phyloP scores from a whole-genome alignment of 2,888 invertebrate genomes.

The Limnephilus marmoratus region DNA sequence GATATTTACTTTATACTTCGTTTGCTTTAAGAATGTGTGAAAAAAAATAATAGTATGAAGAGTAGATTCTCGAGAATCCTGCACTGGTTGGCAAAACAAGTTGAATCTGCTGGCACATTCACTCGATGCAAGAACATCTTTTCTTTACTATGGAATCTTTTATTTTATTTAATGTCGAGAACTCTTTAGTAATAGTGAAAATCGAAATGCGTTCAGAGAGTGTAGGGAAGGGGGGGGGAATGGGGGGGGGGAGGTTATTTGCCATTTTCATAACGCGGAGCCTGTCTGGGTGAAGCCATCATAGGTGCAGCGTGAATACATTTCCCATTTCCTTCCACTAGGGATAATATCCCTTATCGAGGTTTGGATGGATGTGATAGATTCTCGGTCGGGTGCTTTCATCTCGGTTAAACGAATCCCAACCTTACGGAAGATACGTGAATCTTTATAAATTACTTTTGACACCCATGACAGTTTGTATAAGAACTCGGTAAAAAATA shows the following conservation, averaged over 20 bases:
- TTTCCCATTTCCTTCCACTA: background rate
- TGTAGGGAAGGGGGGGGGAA: too few relatives aligned
- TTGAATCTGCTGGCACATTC: too few relatives aligned
- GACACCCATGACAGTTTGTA: background rate
- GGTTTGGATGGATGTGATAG: slow-evolving; percentile 11
- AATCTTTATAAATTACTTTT: background rate
- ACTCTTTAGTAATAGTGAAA: background rate
- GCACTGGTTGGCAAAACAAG: too few relatives aligned
- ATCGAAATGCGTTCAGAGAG: background rate
- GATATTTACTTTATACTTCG: too few relatives aligned
- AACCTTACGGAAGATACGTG: background rate
- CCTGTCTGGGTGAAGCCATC: slow-evolving; percentile 4
- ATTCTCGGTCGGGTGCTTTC: background rate
- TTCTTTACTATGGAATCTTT: background rate
- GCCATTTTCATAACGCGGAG: background rate
- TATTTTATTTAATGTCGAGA: background rate
- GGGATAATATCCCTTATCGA: slow-evolving; percentile 6
- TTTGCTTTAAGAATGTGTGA: too few relatives aligned
- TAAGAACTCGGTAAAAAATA: background rate
- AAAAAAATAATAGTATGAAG: too few relatives aligned
- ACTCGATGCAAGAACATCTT: too few relatives aligned
- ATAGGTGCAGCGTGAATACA: slow-evolving; percentile 2
- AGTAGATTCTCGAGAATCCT: too few relatives aligned
- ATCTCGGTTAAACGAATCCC: background rate
- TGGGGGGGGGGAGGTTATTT: background rate